Evolutionary conservation across 2,888 invertebrate genomes (phyloP), one percentile per base, ranked within the genome.

Genomic region (Caenorhabditis wallacei): DNA sequence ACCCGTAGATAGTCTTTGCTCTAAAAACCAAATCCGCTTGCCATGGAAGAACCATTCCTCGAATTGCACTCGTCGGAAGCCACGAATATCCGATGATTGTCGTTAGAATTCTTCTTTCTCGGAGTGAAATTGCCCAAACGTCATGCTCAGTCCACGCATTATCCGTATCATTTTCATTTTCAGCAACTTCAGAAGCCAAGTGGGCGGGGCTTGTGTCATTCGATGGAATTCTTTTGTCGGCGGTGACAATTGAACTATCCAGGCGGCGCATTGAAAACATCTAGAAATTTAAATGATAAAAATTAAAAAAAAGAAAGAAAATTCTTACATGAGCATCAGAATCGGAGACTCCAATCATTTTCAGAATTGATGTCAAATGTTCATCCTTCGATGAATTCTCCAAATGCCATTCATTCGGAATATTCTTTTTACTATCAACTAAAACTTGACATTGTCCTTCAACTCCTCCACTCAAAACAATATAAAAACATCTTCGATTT

Each of bases 81-180:
- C 83, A 83, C 13, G 71, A 66, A 26, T 72, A 82, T 8, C 78
- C 78, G 18, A 78, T 72, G 1, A 82, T 72, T 7, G 59, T 57
- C 2, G 78, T 48, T 24, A 70, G 16, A 68, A 80, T 76, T 16
- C 72, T 11, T 54, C 83, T 69, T 11, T 83, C 79, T 43, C 88
- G 66, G 46, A 89, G 63, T 2, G 80, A 71, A 56, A 88, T 69
- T 8, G 85, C 87, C 89, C 89, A 91, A 1, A 86, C 86, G 69
- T 89, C 89, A 51, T 87, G 82, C 59, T 91, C 90, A 7, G 89
- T 87, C 91, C 91, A 91, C 10, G 91, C 91, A 70, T 91, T 90
- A 75, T 91, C 91, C 5, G 91, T 91, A 48, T 91, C 91, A 26
- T 89, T 80, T 22, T 75, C 80, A 35, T 86, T 78, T 18, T 84